Base-by-base conservation (phyloP, 2,888 invertebrate genomes). In the Sicus ferrugineus region DNA sequence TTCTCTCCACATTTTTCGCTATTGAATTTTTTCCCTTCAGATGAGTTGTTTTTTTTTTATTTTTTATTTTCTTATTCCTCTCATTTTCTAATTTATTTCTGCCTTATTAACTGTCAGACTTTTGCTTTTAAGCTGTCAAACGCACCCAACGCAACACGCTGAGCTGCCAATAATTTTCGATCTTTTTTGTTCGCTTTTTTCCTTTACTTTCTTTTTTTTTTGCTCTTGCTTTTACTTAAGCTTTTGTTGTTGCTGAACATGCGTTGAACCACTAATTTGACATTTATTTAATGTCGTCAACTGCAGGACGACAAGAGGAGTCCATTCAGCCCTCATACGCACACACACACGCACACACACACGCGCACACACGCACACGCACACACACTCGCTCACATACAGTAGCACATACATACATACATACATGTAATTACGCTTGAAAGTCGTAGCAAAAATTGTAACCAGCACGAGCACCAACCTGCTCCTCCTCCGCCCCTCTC, bases 211-310 rank as follows among this genome's bases (percentile, higher is more conserved):
- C 14, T 14, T 16, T 1, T 1, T 3, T 42, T n/a, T 42, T 42
- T 42, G 42, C 5, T n/a, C 16, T 16, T 26, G 19, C 3, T 38
- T n/a, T 61, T 42, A 19, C 21, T 38, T 11, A 9, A 6, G 42
- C 38, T 23, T 26, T 26, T 42, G 5, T 21, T 23, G 11, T n/a
- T n/a, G 9, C 11, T 21, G 21, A 23, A 26, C 26, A 19, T 28
- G 30, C 16, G 31, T 11, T 0, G 48, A 28, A 30, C 62, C 63
- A 63, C 63, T 63, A 63, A 63, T 63, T 19, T 63, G 63, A 63
- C 63, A 63, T 63, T 63, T 63, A 63, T 63, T 63, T 63, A 50
- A 63, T 63, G 30, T 63, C 46, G 19, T 59, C 34, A 59, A 59
- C 31, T 19, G 31, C n/a, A 59, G 30, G 19, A 34, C 11, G 59